Evolutionary conservation across 2,797 vertebrate species (phyloP), one percentile per base, ranked within the genome.

Genomic region (Acrossocheilus fasciatus): DNA sequence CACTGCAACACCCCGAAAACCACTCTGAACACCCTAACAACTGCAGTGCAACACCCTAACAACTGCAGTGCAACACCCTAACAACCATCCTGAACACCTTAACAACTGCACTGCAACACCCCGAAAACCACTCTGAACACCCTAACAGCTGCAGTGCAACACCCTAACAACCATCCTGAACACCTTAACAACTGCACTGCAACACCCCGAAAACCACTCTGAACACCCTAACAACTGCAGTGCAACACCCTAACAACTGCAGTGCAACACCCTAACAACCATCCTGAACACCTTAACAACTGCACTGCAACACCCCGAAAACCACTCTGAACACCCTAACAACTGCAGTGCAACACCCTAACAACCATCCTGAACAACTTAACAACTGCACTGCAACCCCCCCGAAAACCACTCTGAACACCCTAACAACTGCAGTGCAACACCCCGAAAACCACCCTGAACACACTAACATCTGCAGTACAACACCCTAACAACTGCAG

Each of bases 41-140:
- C 1, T 57, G 20, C 54, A 15, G 0, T 64, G 0, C n/a, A n/a
- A n/a, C n/a, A 15, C 0, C 12, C 3, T 1, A 57, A 23, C 11
- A 50, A 41, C 8, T 26, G 26, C 26, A 26, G 1, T 26, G 11
- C 59, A 12, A n/a, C 54, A n/a, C 8, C 1, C 0, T 3, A 3
- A 23, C 8, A 59, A 59, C 9, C 1, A 11, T 4, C 10, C n/a
- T 62, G 4, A 62, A 62, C 59, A n/a, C 4, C 59, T n/a, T 14
- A 14, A 11, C 4, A 26, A 1, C 59, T 12, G n/a, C 4, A 62
- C 1, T 26, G 11, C 11, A 14, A 26, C 11, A 2, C 11, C 11
- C 12, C 30, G 23, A 59, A 59, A 12, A 62, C 59, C 1, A 62
- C 10, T 4, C 9, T 62, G n/a, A 64, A 64, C 59, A 14, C 4